Percentiles rank a stretch among this genome's conserved stretches.
Conservation (phyloP, 2,888 invertebrate genomes). For the Elgonia sp. region DNA sequence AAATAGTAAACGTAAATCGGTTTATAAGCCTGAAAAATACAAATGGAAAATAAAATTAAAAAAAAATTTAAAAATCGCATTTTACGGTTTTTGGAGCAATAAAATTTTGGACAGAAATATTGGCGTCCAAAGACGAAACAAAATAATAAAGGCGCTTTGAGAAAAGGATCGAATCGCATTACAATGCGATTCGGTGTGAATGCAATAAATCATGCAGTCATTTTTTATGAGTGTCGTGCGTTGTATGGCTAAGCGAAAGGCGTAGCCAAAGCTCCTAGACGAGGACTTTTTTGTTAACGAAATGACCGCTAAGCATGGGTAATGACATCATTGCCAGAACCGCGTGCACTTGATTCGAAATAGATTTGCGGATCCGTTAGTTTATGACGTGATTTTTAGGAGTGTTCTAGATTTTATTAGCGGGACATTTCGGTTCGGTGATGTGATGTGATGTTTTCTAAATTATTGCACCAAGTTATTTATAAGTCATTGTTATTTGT, state of each 20-base stretch:
- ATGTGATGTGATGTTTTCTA: constrained; percentile 2
- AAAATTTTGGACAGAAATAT: background rate
- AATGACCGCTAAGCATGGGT: constrained; percentile 39
- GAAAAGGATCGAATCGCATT: constrained; percentile 35
- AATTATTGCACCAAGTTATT: background rate
- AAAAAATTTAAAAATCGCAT: constrained; percentile 1
- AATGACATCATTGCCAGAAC: constrained; percentile 81
- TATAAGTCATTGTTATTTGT: background rate
- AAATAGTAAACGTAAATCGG: background rate
- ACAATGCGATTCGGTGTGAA: constrained; percentile 27
- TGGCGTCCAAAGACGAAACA: background rate
- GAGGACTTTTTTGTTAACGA: constrained; percentile 57
- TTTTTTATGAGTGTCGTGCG: constrained; percentile 55
- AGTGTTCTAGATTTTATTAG: constrained; percentile 23
- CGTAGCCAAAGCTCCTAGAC: constrained; percentile 39
- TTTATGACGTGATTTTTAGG: constrained; percentile 44
- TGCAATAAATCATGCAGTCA: constrained; percentile 59
- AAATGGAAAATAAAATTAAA: background rate
- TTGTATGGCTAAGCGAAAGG: constrained; percentile 23
- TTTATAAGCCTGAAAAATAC: too few relatives aligned
- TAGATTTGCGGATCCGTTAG: constrained; percentile 81
- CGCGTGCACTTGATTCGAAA: constrained; percentile 82
- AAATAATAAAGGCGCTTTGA: constrained; percentile 8
- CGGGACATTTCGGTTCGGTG: background rate
- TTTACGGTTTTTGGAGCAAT: constrained; percentile 32